Base-by-base conservation (phyloP, 2,797 vertebrate genomes). In the Propithecus perrieri region DNA sequence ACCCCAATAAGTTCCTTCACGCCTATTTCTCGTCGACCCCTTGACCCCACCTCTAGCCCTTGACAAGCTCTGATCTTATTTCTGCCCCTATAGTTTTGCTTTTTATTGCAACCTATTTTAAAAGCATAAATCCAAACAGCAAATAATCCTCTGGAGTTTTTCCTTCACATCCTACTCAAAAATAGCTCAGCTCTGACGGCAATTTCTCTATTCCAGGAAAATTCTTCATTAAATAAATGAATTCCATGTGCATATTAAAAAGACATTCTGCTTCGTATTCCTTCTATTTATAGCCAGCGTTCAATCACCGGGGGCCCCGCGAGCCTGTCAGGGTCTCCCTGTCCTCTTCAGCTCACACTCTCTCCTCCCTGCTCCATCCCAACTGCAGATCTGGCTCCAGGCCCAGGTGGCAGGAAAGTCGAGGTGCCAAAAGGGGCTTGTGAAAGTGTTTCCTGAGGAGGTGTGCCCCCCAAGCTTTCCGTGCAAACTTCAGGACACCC, bases 161-260 rank as follows among this genome's bases (percentile, higher is more conserved):
- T 30, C 63, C 97, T 96, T 96, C 94, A 93, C 74, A 94, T 97
- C 55, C 81, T 79, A 92, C 91, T 97, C 85, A 97, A 97, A 96
- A 97, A 95, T 97, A 97, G 93, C 90, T 95, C 94, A 46, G 53
- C 75, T 94, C 92, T 97, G 94, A 98, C 85, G 97, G 95, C n/a
- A 94, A 89, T 48, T 4, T 86, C 79, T 98, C 95, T 81, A 80
- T 97, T 97, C 98, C 98, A 98, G 97, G 97, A 96, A 97, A 97
- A 93, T 41, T 96, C 91, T 97, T 98, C 95, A 91, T 97, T 97
- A 96, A 95, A 97, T 98, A 98, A 97, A 98, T 98, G 89, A 98
- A 98, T 96, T 98, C 97, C 97, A 95, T 97, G 95, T 97, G 96
- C 57, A 55, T 98, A 89, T 98, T 98, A 96, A 97, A 98, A 98